Evolutionary conservation across 1,140 invertebrate species (phyloP).

Genomic region (Papilio machaon): DNA sequence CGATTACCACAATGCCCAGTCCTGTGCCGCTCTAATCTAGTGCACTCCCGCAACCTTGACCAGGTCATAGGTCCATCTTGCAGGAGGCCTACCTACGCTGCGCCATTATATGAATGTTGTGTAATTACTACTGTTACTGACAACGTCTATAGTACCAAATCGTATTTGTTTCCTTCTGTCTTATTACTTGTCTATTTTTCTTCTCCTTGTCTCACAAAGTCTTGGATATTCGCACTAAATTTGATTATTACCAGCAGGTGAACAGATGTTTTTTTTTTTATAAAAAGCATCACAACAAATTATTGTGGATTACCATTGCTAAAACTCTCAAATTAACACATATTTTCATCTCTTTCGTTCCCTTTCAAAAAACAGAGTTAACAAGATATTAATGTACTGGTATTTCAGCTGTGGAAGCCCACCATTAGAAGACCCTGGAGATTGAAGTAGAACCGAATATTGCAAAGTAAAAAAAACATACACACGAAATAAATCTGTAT

Average conservation of each 20-base stretch:
- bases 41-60: no score
- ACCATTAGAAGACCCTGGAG: background rate
- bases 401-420: background rate
- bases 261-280: background rate
- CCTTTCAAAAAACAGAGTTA: background rate
- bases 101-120: no score
- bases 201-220: background rate
- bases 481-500: constrained; percentile 17
- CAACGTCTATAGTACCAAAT: no score
- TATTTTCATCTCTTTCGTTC: background rate
- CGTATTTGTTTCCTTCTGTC: no score
- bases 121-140: no score
- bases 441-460: constrained; percentile 4
- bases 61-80: no score
- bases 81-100: no score
- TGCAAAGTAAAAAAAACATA: background rate
- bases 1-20: no score
- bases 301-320: background rate
- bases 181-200: background rate
- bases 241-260: background rate
- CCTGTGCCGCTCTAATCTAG: no score
- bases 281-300: no score
- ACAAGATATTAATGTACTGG: background rate
- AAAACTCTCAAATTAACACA: background rate
- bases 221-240: background rate